Conservation (phyloP, 23 tunicate genomes). For the Halocynthia aurantium region DNA sequence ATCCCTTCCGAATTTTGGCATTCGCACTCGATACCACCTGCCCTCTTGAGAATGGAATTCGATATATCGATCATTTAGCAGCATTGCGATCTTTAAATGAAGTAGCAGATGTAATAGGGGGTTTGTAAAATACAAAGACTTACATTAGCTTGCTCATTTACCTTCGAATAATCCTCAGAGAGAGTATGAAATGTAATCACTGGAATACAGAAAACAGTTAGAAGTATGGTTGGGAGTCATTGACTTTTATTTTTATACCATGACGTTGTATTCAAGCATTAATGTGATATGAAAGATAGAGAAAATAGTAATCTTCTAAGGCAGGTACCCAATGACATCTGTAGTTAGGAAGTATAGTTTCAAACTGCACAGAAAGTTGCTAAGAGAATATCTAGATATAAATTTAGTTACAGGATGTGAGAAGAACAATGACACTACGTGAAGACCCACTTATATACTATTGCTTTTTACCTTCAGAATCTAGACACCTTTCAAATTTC, state of each 20-base stretch:
- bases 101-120: not conserved
- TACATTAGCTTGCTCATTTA: not conserved
- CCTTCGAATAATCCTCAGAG: conserved; percentile 91
- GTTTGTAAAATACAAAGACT: not conserved
- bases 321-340: too few relatives aligned
- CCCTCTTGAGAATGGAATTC: conserved; percentile 93
- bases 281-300: too few relatives aligned
- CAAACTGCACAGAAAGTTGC: not conserved
- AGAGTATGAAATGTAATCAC: conserved; percentile 64
- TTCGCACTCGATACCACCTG: conserved; percentile 63
- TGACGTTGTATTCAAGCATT: too few relatives aligned
- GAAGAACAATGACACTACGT: not conserved
- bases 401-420: not conserved
- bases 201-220: not conserved
- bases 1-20: conserved; percentile 92
- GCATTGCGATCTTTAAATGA: conserved; percentile 32
- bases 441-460: not conserved
- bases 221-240: too few relatives aligned
- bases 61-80: conserved; percentile 54
- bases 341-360: not conserved
- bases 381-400: not conserved
- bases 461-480: conserved; percentile 60
- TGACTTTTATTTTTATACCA: too few relatives aligned
- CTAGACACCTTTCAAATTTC: conserved; percentile 93
- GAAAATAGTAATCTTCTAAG: too few relatives aligned